Evolutionary conservation across 2,888 invertebrate genomes (phyloP), one percentile per base, ranked within the genome.

Genomic region (Leucophenga maculata): DNA sequence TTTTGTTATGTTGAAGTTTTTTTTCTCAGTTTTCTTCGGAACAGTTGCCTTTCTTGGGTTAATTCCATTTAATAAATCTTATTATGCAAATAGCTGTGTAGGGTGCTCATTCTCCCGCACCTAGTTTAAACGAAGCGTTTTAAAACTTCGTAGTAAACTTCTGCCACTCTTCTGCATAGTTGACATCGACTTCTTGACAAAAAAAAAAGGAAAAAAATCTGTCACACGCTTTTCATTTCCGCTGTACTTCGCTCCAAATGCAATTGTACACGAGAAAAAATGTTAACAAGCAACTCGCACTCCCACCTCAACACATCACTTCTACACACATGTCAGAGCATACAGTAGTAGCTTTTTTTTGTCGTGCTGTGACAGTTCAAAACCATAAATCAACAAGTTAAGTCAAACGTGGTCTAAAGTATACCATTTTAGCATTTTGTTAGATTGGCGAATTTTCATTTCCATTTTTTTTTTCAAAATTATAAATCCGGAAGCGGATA

Each of bases 351-450:
- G 60, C 39, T 14, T 16, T 60, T 14, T 68, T 62, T 68, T n/a
- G n/a, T 22, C 20, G 60, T 20, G 13, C 76, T 79, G 72, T 80
- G 83, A 81, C 80, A 84, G 82, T 82, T 77, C 72, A 70, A 75
- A 78, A 72, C 82, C 85, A 83, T 83, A 83, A 83, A 83, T 83
- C 82, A 83, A 85, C 82, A 85, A 83, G 82, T 85, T 83, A 83
- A 83, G 85, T 82, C 81, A 78, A 83, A 84, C 84, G 81, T 81
- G 83, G 72, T 72, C 77, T 74, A 75, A 78, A 79, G 65, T 72
- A 39, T 70, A 48, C 62, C 48, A 64, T 64, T 64, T 64, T 50
- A n/a, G 50, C 18, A 39, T 50, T n/a, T 50, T 18, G 50, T 50
- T n/a, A 16, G 50, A 50, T 50, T 18, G 50, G 26, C 9, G 60